Base-by-base conservation (phyloP, 2,888 invertebrate species). In the Meghimatium bilineatum region DNA sequence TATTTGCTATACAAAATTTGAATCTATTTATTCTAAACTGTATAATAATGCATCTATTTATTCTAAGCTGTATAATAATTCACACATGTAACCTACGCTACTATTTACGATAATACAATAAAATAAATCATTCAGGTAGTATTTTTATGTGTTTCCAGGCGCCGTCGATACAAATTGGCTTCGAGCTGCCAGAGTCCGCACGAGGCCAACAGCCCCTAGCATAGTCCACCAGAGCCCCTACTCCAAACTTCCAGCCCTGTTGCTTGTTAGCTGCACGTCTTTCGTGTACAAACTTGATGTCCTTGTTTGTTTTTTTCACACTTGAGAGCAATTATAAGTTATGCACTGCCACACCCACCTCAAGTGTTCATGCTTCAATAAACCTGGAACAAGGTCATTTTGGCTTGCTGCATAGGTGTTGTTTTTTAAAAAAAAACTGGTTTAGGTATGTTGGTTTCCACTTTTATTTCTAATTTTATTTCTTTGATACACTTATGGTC, bases 111-210 rank as follows among this genome's bases (percentile, higher is more conserved):
- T 12, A 44, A 44, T 44, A 44, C 44, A 44, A 12, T 44, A 5
- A 12, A 44, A 44, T 44, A 36, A 63, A 71, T 10, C 76, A 44
- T 36, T n/a, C n/a, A n/a, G n/a, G n/a, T n/a, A n/a, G n/a, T n/a
- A n/a, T 82, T 80, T 79, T 76, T 69, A 38, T 82, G 60, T 82
- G 56, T 80, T 90, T 91, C 87, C 91, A 91, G 91, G 88, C 90
- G 90, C 84, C 91, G 91, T 85, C 91, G 91, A 82, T 91, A 91
- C 89, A 91, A 91, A 89, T 88, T 90, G 90, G 90, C 91, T 74
- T 90, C 90, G 76, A 88, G 89, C 87, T 90, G 89, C 85, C 87
- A 88, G 77, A 91, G 91, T 87, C 91, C 91, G 80, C 89, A 91
- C 80, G 91, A 91, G 86, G 90, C 91, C 67, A 88, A 90, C 77